Evolutionary conservation across 2,797 vertebrate genomes (phyloP), one percentile per base, ranked within the genome.

Genomic region (Masticophis lateralis): DNA sequence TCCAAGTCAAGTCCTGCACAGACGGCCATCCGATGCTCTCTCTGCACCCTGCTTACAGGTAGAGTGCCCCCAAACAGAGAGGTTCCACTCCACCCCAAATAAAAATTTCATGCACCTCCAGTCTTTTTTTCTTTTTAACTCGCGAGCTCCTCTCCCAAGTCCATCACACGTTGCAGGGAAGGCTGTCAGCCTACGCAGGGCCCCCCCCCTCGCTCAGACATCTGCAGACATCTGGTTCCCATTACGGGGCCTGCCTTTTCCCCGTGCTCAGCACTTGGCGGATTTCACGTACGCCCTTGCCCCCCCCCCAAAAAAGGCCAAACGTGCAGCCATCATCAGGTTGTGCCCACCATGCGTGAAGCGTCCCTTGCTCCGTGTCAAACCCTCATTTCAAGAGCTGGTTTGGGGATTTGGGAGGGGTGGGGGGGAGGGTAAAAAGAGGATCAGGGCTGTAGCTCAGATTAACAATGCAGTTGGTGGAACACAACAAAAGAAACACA

Each of bases 181-280:
- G 37, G 16, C 8, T 20, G 90, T 87, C 88, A 27, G 2, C 5
- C 0, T 28, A 87, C 94, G 91, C 88, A 74, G 16, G 53, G 47
- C 7, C n/a, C 37, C 37, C 3, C 92, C 69, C 55, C 53, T 1
- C 93, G 92, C 94, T 91, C 51, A 87, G 92, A 8, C 66, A 13
- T 66, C 94, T 32, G 88, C 27, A 43, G 89, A 93, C 88, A 95
- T 96, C 96, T 96, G 96, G 91, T 93, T 94, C 88, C 92, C 60
- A 96, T 96, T 95, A 96, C 0, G 0, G 89, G 0, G 93, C 63
- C 1, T 56, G 88, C 66, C 53, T 93, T 88, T 93, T 14, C n/a
- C 66, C 87, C 63, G 90, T 60, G 89, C 96, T 95, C 94, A 63
- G 95, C 53, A 1, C 88, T 55, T 28, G 43, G n/a, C 4, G 13